phyloP scores from a whole-genome alignment of 2,888 invertebrate genomes.

The Xestia c-nigrum region DNA sequence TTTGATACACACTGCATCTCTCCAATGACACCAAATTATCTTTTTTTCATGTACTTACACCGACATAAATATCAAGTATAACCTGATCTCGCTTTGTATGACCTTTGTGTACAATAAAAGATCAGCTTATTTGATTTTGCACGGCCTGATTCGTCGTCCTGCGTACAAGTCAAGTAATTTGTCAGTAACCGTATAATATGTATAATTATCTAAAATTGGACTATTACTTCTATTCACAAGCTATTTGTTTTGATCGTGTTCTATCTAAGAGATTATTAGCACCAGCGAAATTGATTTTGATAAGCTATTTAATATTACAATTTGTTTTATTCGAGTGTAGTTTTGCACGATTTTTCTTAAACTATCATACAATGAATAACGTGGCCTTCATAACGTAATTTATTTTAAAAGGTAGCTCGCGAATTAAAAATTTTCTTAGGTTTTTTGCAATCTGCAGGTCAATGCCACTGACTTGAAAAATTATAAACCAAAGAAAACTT shows the following conservation, averaged over 20 bases:
- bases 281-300: conserved; percentile 68
- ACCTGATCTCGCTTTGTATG: too few species aligned
- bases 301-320: conserved; percentile 49
- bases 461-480: too few species aligned
- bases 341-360: conserved; percentile 6
- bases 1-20: too few species aligned
- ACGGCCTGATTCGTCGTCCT: too few species aligned
- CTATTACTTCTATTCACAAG: conserved; percentile 57
- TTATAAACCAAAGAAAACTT: neutral
- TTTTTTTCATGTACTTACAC: too few species aligned
- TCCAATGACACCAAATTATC: too few species aligned
- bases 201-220: conserved; percentile 57
- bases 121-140: too few species aligned
- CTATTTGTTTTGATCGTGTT: conserved; percentile 34
- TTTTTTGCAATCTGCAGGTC: too few species aligned
- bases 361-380: neutral
- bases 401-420: neutral
- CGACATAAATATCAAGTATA: too few species aligned
- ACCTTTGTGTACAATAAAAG: too few species aligned
- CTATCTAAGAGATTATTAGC: conserved; percentile 65
- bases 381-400: neutral
- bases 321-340: conserved; percentile 8
- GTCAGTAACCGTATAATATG: neutral
- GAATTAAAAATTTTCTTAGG: too few species aligned
- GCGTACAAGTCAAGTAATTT: neutral